Conservation (phyloP, 2,797 vertebrate species). For the Lepilemur ruficaudatus region DNA sequence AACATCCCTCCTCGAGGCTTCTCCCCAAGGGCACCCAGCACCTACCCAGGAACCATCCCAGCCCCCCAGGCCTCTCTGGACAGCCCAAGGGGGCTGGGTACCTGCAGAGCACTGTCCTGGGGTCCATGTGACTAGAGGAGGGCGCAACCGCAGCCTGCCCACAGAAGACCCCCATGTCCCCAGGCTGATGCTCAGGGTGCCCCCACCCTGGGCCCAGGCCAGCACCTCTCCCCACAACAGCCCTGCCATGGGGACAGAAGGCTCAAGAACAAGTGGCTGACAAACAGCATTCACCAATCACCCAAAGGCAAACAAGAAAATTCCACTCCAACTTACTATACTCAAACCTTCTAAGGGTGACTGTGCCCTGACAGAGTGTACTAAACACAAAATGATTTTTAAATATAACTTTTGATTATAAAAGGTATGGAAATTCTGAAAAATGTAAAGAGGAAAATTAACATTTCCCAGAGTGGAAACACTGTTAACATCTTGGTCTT, state of each 20-base stretch:
- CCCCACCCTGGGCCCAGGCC: neutral
- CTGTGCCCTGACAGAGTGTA: neutral
- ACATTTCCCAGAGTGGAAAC: neutral
- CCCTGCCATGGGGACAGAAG: neutral
- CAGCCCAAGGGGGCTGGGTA: neutral
- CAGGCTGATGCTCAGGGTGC: rapidly evolving
- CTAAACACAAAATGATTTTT: neutral
- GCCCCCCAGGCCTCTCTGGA: neutral
- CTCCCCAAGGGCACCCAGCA: neutral
- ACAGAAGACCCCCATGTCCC: neutral
- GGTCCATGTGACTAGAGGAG: neutral
- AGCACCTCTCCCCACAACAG: neutral
- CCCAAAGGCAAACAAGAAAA: neutral
- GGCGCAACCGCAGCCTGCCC: neutral
- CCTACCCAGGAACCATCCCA: neutral
- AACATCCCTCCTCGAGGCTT: neutral
- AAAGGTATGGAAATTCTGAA: neutral
- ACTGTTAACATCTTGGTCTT: neutral
- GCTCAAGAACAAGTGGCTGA: neutral
- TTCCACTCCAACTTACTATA: neutral
- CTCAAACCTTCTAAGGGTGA: neutral
- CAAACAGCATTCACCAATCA: neutral
- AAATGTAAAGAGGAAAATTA: neutral
- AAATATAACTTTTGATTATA: neutral
- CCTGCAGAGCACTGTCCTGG: neutral